phyloP scores from a whole-genome alignment of 2,797 vertebrate species.

The Crax fasciolata region DNA sequence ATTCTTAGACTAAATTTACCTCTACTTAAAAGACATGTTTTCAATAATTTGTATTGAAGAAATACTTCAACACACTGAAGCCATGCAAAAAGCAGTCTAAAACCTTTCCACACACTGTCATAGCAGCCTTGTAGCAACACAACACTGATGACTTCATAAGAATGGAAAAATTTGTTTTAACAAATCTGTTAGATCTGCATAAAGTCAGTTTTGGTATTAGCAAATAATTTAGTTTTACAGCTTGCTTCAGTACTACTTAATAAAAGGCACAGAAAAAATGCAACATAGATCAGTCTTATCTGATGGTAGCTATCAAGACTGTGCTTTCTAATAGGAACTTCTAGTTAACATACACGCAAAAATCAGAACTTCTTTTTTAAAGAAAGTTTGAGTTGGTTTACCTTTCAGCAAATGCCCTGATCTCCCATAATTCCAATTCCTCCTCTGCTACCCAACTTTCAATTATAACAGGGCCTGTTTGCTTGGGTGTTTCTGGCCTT shows the following conservation, averaged over 20 bases:
- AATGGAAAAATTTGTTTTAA: not conserved
- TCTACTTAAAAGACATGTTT: not conserved
- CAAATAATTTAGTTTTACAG: not conserved
- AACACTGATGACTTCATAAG: not conserved
- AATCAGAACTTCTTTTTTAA: not conserved
- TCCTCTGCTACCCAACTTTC: conserved; percentile 98
- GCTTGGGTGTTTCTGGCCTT: conserved; percentile 95
- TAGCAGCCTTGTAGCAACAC: not conserved
- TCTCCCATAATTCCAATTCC: conserved; percentile 98
- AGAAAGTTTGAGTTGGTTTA: conserved; percentile 67
- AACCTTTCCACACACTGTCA: not conserved
- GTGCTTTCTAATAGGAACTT: not conserved
- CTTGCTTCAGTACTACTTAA: not conserved
- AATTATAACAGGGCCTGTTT: conserved; percentile 95
- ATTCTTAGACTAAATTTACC: not conserved
- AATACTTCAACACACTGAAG: not conserved
- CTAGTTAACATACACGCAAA: not conserved
- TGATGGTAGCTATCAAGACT: not conserved
- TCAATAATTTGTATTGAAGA: not conserved
- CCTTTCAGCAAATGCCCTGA: conserved; percentile 98
- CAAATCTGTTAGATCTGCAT: not conserved
- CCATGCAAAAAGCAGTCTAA: not conserved
- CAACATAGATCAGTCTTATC: not conserved
- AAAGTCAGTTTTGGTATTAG: not conserved
- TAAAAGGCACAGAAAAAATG: not conserved